These are phyloP conservation scores for Drosophila yakuba DNA, from an alignment of 1,140 invertebrate species.

Conservation along the genomic window DNA sequence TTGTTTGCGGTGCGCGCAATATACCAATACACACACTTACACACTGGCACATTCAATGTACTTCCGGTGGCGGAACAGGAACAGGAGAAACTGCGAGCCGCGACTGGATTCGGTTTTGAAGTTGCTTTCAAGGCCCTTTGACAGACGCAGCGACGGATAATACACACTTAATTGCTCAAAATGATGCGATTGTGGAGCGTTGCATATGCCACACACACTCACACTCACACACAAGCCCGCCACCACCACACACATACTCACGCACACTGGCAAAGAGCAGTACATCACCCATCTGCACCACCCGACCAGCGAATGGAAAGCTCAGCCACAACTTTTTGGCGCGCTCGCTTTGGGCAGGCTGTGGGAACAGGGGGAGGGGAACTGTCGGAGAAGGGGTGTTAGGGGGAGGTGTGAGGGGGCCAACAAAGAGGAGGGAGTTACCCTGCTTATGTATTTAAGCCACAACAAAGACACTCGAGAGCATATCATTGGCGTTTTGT, in stretches of 20 bases:
- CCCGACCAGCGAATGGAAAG: conserved; percentile 47
- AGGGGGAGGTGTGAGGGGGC: not conserved
- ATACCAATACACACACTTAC: conserved; percentile 42
- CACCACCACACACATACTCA: conserved; percentile 21
- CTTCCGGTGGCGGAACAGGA: conserved; percentile 76
- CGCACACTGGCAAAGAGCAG: not conserved
- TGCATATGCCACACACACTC: conserved; percentile 59
- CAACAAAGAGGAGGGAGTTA: conserved; percentile 18
- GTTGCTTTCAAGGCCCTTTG: conserved; percentile 73
- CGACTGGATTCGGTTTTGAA: conserved; percentile 38
- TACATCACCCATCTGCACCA: conserved; percentile 28
- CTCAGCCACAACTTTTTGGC: conserved; percentile 58
- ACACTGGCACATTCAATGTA: conserved; percentile 62
- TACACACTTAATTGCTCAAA: conserved; percentile 83
- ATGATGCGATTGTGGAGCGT: conserved; percentile 72
- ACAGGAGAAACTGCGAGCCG: conserved; percentile 20
- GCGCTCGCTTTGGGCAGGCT: conserved; percentile 29
- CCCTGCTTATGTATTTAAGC: conserved; percentile 60
- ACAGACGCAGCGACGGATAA: conserved; percentile 75
- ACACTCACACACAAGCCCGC: conserved; percentile 12
- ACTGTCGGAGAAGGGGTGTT: not conserved
- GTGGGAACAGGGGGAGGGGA: conserved; percentile 6
- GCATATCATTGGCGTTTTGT: conserved; percentile 76
- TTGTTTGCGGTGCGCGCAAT: conserved; percentile 5
- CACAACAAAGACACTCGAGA: conserved; percentile 75